Conservation (phyloP, 2,888 invertebrate species). For the Alviniconcha strummeri region DNA sequence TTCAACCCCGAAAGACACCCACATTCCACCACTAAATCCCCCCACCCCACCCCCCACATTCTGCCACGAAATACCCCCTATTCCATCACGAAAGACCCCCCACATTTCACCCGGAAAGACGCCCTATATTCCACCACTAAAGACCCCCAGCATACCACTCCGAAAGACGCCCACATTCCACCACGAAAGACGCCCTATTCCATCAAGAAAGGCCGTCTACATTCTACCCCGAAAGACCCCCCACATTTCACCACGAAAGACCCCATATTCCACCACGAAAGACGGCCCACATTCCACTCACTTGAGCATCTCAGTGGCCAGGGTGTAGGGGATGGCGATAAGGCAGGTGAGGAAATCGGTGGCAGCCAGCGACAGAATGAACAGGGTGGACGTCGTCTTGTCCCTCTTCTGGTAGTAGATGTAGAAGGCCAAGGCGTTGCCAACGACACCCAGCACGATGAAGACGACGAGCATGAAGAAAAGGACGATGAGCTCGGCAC, state of each 20-base stretch:
- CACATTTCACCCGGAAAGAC: too few species aligned
- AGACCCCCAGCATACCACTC: too few species aligned
- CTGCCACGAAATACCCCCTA: not conserved
- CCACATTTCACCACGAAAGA: too few species aligned
- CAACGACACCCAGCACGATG: constrained; percentile 53
- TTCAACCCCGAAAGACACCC: too few species aligned
- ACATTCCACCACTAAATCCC: not conserved
- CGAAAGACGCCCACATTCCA: too few species aligned
- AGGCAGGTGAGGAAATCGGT: constrained; percentile 51
- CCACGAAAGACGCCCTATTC: too few species aligned
- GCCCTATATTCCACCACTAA: too few species aligned
- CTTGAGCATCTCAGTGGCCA: constrained; percentile 47
- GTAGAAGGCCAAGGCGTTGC: constrained; percentile 70
- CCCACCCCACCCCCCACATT: not conserved
- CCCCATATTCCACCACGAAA: too few species aligned
- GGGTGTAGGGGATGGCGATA: constrained; percentile 48
- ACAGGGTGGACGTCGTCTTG: constrained; percentile 60
- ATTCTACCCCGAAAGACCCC: too few species aligned
- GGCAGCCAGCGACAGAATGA: constrained; percentile 56
- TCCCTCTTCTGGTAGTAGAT: constrained; percentile 66
- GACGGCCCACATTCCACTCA: not conserved
- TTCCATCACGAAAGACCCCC: not conserved
- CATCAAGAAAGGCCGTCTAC: too few species aligned
- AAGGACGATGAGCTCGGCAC: constrained; percentile 16
- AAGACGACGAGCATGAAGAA: constrained; percentile 43